Evolutionary conservation across 2,888 invertebrate genomes (phyloP).

Genomic region (Dolichomitus sp.): DNA sequence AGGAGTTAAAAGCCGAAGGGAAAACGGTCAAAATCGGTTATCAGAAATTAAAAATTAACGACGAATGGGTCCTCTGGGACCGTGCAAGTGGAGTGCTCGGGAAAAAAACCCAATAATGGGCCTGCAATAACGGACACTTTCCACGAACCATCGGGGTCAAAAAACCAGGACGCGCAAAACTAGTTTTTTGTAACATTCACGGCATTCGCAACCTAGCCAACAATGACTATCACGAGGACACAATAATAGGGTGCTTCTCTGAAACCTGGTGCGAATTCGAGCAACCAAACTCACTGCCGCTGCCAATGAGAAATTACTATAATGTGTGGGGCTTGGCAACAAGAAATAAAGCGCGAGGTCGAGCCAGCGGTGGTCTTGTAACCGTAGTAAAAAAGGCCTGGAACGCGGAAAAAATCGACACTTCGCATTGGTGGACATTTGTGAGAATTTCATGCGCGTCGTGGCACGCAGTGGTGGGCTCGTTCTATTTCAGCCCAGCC

Average conservation of each 20-base stretch:
- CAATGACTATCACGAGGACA: conserved; percentile 6
- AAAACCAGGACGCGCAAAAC: neutral
- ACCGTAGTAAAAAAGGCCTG: conserved; percentile 12
- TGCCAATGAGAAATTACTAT: neutral
- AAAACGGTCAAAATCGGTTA: neutral
- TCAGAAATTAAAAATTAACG: conserved; percentile 1
- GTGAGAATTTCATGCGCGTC: conserved; percentile 7
- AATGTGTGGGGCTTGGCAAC: neutral
- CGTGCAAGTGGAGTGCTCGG: neutral
- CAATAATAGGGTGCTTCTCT: neutral
- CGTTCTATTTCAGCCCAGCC: conserved; percentile 4
- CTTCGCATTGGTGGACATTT: conserved; percentile 32
- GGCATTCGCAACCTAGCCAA: neutral
- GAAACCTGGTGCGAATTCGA: conserved; percentile 36
- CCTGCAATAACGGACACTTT: neutral
- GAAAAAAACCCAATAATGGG: neutral
- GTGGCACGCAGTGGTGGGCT: neutral
- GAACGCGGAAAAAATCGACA: conserved; percentile 15
- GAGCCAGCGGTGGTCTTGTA: conserved; percentile 22
- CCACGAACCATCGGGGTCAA: neutral
- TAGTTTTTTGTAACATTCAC: conserved; percentile 1
- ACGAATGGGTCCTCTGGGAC: conserved; percentile 5
- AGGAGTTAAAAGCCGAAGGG: neutral
- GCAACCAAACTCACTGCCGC: neutral
- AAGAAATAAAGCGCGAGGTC: conserved; percentile 7